A percentile compares a stretch with the other conserved stretches of the same genome.
Conservation (phyloP, 1,140 invertebrate species). For the Papilio xuthus region DNA sequence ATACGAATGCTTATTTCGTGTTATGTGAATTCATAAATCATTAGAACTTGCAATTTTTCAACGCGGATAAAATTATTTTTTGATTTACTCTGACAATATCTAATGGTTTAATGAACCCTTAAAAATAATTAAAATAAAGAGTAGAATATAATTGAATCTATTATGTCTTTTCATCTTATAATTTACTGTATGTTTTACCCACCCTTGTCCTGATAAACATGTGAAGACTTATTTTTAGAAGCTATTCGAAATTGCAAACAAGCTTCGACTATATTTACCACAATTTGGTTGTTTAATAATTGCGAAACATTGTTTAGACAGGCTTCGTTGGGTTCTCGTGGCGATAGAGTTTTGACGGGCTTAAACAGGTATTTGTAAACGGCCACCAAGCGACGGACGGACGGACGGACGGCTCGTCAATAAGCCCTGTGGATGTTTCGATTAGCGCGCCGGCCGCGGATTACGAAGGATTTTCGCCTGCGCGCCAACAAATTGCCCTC, state of each 20-base stretch:
- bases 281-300: not conserved
- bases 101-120: no score
- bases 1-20: no score
- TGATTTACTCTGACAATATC: no score
- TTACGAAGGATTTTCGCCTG: conserved; percentile 79
- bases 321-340: not conserved
- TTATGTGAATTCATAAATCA: no score
- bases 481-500: conserved; percentile 71
- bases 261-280: not conserved
- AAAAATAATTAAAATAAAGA: no score
- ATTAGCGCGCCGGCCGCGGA: conserved; percentile 74
- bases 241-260: not conserved
- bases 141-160: no score
- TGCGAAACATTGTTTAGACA: not conserved
- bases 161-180: no score
- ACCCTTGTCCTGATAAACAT: no score
- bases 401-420: conserved; percentile 48
- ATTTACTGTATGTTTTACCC: no score
- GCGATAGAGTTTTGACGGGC: conserved; percentile 29
- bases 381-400: conserved; percentile 17
- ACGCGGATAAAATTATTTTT: no score
- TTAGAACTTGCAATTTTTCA: no score
- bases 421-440: conserved; percentile 72
- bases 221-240: not conserved
- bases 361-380: conserved; percentile 33